Evolutionary conservation across 1,140 invertebrate species (phyloP).

Genomic region (Dendroctonus ponderosae): DNA sequence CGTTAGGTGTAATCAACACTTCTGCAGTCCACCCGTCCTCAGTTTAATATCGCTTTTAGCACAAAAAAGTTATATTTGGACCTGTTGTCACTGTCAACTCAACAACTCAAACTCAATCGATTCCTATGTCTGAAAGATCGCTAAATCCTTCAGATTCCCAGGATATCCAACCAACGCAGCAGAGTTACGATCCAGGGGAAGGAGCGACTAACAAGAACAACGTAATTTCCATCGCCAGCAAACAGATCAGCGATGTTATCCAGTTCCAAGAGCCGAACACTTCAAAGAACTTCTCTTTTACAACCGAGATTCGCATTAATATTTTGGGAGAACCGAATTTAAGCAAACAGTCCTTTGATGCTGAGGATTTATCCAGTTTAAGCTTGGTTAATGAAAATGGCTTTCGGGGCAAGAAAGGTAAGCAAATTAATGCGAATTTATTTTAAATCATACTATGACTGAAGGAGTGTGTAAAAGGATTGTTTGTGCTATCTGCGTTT

Average conservation of each 20-base stretch:
- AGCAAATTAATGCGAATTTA: background rate
- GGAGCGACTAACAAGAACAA: constrained; percentile 1
- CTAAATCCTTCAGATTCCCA: background rate
- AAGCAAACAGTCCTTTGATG: constrained; percentile 1
- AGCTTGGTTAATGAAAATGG: constrained; percentile 3
- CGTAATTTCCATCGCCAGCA: constrained; percentile 9
- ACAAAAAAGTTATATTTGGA: no score
- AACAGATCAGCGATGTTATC: constrained; percentile 22
- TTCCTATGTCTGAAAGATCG: background rate
- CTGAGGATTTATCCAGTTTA: constrained; percentile 3
- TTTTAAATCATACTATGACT: no score
- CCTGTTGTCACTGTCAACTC: no score
- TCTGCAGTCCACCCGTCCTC: no score
- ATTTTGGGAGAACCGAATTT: constrained; percentile 9
- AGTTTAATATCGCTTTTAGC: no score
- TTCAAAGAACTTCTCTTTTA: constrained; percentile 21
- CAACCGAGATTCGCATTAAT: constrained; percentile 24
- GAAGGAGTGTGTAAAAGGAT: no score
- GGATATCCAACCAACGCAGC: background rate
- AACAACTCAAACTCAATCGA: background rate
- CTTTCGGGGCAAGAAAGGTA: background rate
- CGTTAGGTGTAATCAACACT: no score
- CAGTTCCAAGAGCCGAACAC: constrained; percentile 13
- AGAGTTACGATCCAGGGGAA: background rate
- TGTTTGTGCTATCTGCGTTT: no score